Conservation (phyloP, 2,888 invertebrate species). For the Prenolepis imparis region DNA sequence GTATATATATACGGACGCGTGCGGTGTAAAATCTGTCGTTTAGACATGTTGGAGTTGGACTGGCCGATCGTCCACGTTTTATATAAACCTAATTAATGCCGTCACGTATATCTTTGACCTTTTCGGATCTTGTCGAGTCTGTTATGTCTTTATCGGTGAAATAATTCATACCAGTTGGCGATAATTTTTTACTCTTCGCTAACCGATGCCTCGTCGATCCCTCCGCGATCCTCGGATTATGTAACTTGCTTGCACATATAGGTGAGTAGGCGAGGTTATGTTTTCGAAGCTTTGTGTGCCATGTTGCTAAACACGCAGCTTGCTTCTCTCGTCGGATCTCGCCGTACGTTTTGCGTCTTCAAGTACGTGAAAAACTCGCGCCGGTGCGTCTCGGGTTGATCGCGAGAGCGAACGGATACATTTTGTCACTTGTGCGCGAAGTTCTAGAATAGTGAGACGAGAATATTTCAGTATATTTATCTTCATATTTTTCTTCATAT, state of each 20-base stretch:
- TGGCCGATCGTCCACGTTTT: constrained; percentile 77
- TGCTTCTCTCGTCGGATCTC: constrained; percentile 30
- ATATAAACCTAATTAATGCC: constrained; percentile 71
- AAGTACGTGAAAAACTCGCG: not conserved
- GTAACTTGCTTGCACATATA: constrained; percentile 78
- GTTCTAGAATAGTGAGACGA: not conserved
- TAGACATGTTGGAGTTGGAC: constrained; percentile 62
- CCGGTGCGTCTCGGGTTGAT: not conserved
- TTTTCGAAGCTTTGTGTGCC: constrained; percentile 77
- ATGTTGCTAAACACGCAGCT: constrained; percentile 73
- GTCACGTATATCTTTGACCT: constrained; percentile 65
- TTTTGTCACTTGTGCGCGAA: not conserved
- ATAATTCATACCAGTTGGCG: not conserved
- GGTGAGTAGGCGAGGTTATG: constrained; percentile 83
- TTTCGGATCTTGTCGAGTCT: constrained; percentile 50
- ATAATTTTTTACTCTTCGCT: constrained; percentile 64
- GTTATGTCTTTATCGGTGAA: constrained; percentile 57
- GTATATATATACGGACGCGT: constrained; percentile 12
- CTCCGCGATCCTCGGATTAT: constrained; percentile 77
- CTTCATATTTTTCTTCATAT: too few relatives aligned
- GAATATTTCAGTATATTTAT: too few relatives aligned
- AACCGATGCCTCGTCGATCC: constrained; percentile 64
- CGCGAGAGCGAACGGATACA: not conserved
- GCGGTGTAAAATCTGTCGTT: constrained; percentile 70
- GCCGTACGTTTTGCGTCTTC: too few relatives aligned